A percentile compares a stretch with the other conserved stretches of the same genome.
Conservation (phyloP, 2,888 invertebrate genomes). For the Diarsia dahlii region DNA sequence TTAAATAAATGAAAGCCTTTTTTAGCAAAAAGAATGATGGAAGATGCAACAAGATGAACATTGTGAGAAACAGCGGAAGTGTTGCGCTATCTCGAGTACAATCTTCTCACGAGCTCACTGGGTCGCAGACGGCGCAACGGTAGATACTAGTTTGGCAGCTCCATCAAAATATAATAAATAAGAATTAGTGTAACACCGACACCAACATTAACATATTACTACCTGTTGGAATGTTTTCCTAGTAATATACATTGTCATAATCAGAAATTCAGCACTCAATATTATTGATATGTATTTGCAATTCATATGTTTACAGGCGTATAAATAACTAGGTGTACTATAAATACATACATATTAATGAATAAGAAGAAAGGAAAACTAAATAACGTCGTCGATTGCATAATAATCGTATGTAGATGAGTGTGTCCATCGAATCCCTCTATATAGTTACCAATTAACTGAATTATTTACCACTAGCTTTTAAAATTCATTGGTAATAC, state of each 20-base stretch:
- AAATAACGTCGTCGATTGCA: slow-evolving; percentile 57
- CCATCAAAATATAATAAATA: slow-evolving; percentile 74
- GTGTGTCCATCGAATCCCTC: slow-evolving; percentile 24
- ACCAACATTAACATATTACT: slow-evolving; percentile 59
- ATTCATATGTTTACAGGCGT: slow-evolving; percentile 63
- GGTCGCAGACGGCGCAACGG: slow-evolving; percentile 83
- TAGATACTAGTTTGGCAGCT: slow-evolving; percentile 74
- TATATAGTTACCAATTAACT: slow-evolving; percentile 47
- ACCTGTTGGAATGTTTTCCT: slow-evolving; percentile 54
- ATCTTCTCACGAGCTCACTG: slow-evolving; percentile 80
- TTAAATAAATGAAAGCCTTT: background rate
- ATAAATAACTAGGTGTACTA: slow-evolving; percentile 59
- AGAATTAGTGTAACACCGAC: slow-evolving; percentile 70
- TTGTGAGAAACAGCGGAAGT: slow-evolving; percentile 44
- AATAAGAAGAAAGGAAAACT: slow-evolving; percentile 61
- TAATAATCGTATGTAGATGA: slow-evolving; percentile 55
- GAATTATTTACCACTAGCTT: slow-evolving; percentile 38
- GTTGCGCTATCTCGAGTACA: slow-evolving; percentile 69
- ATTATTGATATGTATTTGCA: slow-evolving; percentile 64
- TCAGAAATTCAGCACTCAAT: slow-evolving; percentile 55
- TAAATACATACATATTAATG: slow-evolving; percentile 66
- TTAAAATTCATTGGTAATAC: background rate
- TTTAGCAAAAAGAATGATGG: background rate
- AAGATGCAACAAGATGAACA: slow-evolving; percentile 7
- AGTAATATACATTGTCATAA: slow-evolving; percentile 53